Percentiles rank a stretch among this genome's conserved stretches.
Conservation (phyloP, 2,113 vertebrate species). For the Coracopsis vasa region DNA sequence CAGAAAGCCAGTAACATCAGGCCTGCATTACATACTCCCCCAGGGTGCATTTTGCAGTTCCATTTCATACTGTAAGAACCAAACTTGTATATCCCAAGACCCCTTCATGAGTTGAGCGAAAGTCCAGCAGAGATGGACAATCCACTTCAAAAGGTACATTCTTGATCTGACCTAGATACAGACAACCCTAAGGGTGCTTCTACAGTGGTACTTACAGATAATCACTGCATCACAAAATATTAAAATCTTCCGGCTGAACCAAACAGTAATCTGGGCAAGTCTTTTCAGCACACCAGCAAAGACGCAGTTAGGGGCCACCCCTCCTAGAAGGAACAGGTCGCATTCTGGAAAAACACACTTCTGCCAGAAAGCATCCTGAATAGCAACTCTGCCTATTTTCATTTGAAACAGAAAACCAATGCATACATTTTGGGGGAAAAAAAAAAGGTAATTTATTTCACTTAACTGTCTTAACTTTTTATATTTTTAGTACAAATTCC, state of each 20-base stretch:
- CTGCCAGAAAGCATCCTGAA: background rate
- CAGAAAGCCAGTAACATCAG: background rate
- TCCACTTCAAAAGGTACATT: background rate
- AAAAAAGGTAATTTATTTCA: background rate
- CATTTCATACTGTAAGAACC: background rate
- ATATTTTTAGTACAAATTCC: background rate
- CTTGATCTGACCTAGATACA: background rate
- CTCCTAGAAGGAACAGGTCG: background rate
- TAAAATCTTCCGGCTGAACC: background rate
- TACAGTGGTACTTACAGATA: background rate
- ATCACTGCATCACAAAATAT: background rate
- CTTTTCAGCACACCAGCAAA: background rate
- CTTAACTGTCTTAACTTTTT: background rate
- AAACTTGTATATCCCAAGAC: background rate
- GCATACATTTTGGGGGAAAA: background rate
- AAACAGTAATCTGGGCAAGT: background rate
- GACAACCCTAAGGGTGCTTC: background rate
- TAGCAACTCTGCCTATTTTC: background rate
- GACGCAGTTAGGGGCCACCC: background rate
- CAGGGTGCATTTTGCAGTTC: background rate
- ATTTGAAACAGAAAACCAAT: background rate
- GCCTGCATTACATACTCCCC: background rate
- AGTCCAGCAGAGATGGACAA: rapidly evolving
- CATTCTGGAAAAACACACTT: background rate
- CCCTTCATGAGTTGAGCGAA: background rate